Percentiles rank a stretch among this genome's conserved stretches.
Evolutionary conservation across 2,797 vertebrate genomes (phyloP).

Genomic region (Platalea minor): DNA sequence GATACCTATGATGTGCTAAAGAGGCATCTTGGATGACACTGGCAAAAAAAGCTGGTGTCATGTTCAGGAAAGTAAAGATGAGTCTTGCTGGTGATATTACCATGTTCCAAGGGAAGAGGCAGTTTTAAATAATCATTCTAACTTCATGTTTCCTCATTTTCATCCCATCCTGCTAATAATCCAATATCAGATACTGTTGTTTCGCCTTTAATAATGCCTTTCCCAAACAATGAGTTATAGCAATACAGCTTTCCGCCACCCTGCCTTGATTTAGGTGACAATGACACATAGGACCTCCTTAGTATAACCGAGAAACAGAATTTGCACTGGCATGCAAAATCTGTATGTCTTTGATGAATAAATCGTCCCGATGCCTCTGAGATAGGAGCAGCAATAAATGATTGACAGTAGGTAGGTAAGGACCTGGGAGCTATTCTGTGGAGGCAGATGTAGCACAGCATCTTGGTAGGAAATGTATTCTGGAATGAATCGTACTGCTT

Average conservation of each 20-base stretch:
- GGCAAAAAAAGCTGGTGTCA: background rate
- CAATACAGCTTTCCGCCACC: background rate
- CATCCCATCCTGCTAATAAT: background rate
- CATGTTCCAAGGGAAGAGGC: background rate
- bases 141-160: background rate
- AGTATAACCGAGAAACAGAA: background rate
- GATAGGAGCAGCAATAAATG: background rate
- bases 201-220: background rate
- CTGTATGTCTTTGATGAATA: background rate
- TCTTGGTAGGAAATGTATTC: background rate
- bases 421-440: background rate
- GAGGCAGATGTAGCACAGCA: background rate
- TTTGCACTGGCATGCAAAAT: background rate
- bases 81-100: background rate
- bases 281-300: background rate
- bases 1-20: background rate
- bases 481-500: background rate
- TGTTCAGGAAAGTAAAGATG: background rate
- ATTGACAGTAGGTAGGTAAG: background rate
- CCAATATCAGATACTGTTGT: background rate
- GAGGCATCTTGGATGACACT: background rate
- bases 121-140: background rate
- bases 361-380: background rate
- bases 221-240: background rate
- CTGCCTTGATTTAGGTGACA: background rate